A percentile compares a stretch with the other conserved stretches of the same genome.
Conservation (phyloP, 2,113 vertebrate species). For the Zapornia atra region DNA sequence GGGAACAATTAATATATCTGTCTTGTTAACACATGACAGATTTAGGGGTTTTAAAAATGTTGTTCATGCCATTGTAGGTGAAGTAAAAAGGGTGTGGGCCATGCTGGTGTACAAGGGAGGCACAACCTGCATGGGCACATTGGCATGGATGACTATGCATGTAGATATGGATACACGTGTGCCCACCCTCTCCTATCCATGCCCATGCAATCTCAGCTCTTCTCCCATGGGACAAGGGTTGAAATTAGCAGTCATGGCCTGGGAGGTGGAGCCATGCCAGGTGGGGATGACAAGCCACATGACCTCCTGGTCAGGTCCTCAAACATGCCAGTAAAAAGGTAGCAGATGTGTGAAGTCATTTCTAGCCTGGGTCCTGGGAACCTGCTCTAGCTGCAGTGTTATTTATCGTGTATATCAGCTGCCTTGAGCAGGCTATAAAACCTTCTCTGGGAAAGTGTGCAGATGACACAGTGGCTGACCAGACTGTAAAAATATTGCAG, state of each 20-base stretch:
- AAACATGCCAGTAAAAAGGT: background rate
- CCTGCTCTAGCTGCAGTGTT: background rate
- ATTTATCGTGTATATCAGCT: background rate
- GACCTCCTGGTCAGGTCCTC: background rate
- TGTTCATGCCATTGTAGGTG: background rate
- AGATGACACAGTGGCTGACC: background rate
- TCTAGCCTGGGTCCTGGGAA: background rate
- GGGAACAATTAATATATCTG: background rate
- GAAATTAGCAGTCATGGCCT: background rate
- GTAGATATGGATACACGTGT: background rate
- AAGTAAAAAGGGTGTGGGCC: background rate
- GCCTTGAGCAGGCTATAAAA: background rate
- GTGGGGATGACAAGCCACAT: background rate
- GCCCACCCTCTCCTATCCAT: background rate
- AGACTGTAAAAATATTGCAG: background rate
- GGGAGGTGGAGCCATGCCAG: fast-evolving
- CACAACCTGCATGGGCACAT: background rate
- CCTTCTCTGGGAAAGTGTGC: constrained; percentile 18
- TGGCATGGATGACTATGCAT: fast-evolving
- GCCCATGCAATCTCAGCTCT: background rate
- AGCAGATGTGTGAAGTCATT: background rate
- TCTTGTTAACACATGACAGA: background rate
- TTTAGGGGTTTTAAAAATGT: background rate
- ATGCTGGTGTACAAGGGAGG: background rate
- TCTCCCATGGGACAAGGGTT: background rate